A percentile compares a stretch with the other conserved stretches of the same genome.
Evolutionary conservation across 1,140 invertebrate species (phyloP).

Genomic region (Conus betulinus): DNA sequence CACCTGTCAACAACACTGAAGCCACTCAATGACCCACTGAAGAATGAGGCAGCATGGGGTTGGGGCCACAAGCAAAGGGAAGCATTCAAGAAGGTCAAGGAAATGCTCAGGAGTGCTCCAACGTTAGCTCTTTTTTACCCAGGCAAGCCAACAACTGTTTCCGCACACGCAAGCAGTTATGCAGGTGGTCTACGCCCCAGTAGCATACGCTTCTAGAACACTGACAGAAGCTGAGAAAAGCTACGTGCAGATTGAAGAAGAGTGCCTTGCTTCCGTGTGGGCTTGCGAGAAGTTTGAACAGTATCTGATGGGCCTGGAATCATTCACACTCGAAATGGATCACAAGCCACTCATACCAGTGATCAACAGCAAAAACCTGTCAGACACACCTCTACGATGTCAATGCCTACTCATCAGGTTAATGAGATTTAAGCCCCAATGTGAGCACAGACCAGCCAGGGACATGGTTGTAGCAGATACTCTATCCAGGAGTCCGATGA

Average conservation of each 20-base stretch:
- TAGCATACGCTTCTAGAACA: constrained; percentile 75
- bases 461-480: constrained; percentile 45
- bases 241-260: constrained; percentile 78
- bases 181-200: constrained; percentile 58
- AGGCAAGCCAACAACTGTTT: constrained; percentile 40
- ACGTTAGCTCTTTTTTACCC: constrained; percentile 7
- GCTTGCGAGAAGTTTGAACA: constrained; percentile 77
- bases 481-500: constrained; percentile 38
- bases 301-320: constrained; percentile 74
- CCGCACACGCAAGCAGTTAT: constrained; percentile 46
- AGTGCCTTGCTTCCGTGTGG: constrained; percentile 77
- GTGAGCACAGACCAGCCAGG: constrained; percentile 47
- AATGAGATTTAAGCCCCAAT: constrained; percentile 35
- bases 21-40: constrained; percentile 25
- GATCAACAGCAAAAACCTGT: constrained; percentile 47
- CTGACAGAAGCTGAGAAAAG: constrained; percentile 73
- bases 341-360: constrained; percentile 68
- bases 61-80: constrained; percentile 19
- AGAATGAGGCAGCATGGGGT: constrained; percentile 42
- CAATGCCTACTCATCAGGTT: constrained; percentile 52
- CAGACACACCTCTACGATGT: constrained; percentile 38
- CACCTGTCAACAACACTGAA: constrained; percentile 31
- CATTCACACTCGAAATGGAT: constrained; percentile 62
- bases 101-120: constrained; percentile 37
- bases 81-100: constrained; percentile 25